Base-by-base conservation (phyloP, 2,113 vertebrate genomes). In the Callipepla californica region DNA sequence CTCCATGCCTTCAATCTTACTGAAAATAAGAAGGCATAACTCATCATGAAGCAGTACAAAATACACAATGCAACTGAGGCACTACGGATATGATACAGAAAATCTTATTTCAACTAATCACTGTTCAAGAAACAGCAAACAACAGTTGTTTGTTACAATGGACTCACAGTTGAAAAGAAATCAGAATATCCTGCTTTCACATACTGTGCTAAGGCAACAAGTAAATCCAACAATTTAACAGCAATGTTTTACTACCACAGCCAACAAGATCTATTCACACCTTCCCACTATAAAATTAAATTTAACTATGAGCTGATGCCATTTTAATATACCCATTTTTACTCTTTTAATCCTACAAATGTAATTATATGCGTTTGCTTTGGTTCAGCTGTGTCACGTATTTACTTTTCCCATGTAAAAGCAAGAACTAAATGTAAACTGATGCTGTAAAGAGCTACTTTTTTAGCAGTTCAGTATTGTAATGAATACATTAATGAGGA, bases 1-100 rank as follows among this genome's bases (percentile, higher is more conserved):
- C 95, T 99, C 98, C 89, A 99, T 95, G 36, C 98, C 98, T 97
- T 99, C 98, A 68, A 99, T 98, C 97, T 98, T 98, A 81, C 98
- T 99, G 95, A 23, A 96, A 69, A 47, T 7, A 58, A 58, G 17
- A 59, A 72, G 86, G 72, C 2, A 7, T 38, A 65, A 21, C 12
- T 61, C 53, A 80, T 20, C 13, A 61, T 3, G 26, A 92, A 40
- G 9, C 36, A 61, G 58, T 2, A 36, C 25, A n/a, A 45, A 38
- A 53, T 50, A 5, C 23, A 47, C 7, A 61, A 26, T 11, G 25
- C 53, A 77, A 34, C 7, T 26, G 36, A 83, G 34, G 50, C 9
- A 23, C 28, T 58, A 30, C 7, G 32, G 25, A 61, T 48, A 55
- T 70, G 40, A 17, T 7, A 61, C 15, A 69, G 42, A 22, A 86